Evolutionary conservation across 2,888 invertebrate genomes (phyloP).

Genomic region (Proisotoma minuta): DNA sequence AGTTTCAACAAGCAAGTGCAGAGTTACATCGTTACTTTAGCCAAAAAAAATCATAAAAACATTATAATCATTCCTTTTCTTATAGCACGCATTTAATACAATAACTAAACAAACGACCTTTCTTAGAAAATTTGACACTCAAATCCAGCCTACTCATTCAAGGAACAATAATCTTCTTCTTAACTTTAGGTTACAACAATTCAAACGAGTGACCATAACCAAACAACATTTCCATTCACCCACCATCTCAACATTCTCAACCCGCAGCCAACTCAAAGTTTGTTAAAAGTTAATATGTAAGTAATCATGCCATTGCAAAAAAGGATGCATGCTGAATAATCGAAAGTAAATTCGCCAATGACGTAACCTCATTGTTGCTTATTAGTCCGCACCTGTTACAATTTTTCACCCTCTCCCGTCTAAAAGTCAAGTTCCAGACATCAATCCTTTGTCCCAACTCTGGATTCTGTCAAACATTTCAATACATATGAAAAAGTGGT

Average conservation of each 20-base stretch:
- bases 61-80: no score
- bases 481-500: not conserved
- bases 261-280: not conserved
- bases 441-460: not conserved
- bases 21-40: no score
- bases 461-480: not conserved
- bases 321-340: not conserved
- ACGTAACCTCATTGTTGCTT: not conserved
- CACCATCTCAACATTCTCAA: not conserved
- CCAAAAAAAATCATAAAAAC: no score
- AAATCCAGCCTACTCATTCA: not conserved
- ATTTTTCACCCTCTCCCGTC: not conserved
- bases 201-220: not conserved
- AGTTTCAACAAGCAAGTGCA: no score
- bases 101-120: not conserved
- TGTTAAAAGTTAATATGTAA: no score
- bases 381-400: not conserved
- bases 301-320: slow-evolving; percentile 1
- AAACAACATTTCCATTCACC: not conserved
- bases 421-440: not conserved
- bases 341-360: slow-evolving; percentile 4
- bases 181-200: not conserved
- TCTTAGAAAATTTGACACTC: not conserved
- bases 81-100: no score
- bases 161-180: no score